Evolutionary conservation across 1,140 invertebrate genomes (phyloP).

Genomic region (Drosophila simulans): DNA sequence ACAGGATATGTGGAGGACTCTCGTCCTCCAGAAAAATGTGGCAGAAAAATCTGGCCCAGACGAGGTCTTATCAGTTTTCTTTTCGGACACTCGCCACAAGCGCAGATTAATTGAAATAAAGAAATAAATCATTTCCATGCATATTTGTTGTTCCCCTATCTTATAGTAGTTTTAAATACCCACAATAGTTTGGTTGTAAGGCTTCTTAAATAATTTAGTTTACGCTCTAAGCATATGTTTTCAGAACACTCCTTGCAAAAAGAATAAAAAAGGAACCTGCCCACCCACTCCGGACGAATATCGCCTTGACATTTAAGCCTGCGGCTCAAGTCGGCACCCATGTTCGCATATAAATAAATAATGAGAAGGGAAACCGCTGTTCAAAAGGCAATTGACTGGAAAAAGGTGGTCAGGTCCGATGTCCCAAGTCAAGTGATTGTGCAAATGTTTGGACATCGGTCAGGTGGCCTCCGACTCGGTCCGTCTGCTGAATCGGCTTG

Average conservation of each 20-base stretch:
- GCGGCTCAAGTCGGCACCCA: slow-evolving; percentile 7
- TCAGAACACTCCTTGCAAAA: too few species aligned
- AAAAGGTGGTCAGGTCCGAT: slow-evolving; percentile 53
- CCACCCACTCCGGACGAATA: slow-evolving; percentile 5
- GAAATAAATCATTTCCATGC: background rate
- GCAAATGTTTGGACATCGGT: slow-evolving; percentile 60
- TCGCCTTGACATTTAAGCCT: slow-evolving; percentile 28
- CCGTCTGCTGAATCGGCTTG: slow-evolving; percentile 9
- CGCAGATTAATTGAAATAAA: slow-evolving; percentile 19
- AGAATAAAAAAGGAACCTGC: background rate
- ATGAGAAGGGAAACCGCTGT: slow-evolving; percentile 44
- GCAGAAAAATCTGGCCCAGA: background rate
- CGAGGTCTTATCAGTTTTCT: slow-evolving; percentile 26
- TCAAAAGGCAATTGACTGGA: slow-evolving; percentile 63
- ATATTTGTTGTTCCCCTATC: too few species aligned
- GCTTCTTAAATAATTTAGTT: too few species aligned
- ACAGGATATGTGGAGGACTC: too few species aligned
- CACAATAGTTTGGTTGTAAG: background rate
- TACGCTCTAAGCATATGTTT: too few species aligned
- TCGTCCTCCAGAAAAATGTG: background rate
- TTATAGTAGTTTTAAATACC: too few species aligned
- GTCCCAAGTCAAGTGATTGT: slow-evolving; percentile 41
- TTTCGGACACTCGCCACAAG: slow-evolving; percentile 8
- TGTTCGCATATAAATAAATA: slow-evolving; percentile 62
- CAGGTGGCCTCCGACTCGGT: slow-evolving; percentile 28